These are phyloP conservation scores for Murina feae DNA, from an alignment of 2,113 vertebrate species.

Conservation along the genomic window DNA sequence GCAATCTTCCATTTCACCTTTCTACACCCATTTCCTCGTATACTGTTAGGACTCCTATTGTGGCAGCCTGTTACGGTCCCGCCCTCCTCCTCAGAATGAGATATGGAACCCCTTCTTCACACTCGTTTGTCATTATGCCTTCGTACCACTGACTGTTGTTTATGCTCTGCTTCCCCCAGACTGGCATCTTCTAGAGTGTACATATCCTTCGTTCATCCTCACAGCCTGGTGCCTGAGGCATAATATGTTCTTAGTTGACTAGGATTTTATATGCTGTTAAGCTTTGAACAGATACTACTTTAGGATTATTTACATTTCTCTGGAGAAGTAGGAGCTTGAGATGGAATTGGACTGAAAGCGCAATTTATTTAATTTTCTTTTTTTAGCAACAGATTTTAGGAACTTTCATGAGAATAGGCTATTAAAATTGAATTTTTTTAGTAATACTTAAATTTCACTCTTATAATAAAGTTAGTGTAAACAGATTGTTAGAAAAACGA, in stretches of 20 bases:
- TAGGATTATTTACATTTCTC: not conserved
- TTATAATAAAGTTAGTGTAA: not conserved
- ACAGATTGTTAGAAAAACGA: not conserved
- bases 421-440: not conserved
- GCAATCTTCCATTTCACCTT: not conserved
- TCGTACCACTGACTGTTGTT: not conserved
- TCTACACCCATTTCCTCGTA: not conserved
- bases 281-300: not conserved
- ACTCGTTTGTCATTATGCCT: not conserved
- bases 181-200: not conserved
- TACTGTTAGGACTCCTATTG: not conserved
- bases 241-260: not conserved
- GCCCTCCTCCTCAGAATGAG: not conserved
- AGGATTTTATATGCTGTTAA: not conserved
- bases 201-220: not conserved
- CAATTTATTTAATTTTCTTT: not conserved
- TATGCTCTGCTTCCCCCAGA: not conserved
- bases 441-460: not conserved
- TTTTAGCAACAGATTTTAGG: not conserved
- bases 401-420: not conserved
- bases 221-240: not conserved
- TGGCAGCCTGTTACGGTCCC: not conserved
- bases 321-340: constrained; percentile 2
- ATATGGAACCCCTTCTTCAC: not conserved
- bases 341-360: not conserved